Evolutionary conservation across 2,888 invertebrate genomes (phyloP), one percentile per base, ranked within the genome.

Genomic region (Ophion costatus): DNA sequence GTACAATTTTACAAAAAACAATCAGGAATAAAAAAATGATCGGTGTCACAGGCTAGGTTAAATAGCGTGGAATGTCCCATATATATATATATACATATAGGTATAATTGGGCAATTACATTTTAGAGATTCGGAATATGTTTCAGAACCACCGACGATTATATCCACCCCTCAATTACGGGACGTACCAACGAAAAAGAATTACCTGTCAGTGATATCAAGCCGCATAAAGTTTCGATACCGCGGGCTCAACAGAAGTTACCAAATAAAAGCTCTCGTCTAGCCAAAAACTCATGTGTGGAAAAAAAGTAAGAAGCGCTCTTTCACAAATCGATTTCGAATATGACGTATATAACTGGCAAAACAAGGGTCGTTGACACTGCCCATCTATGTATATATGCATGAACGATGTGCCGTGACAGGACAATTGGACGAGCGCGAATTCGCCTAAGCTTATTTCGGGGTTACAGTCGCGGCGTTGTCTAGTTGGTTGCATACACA

Each of bases 351-450:
- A 42, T 42, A 24, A 66, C 7, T 57, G n/a, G 59, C 59, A 17
- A 29, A 67, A 67, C 42, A 42, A 77, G 77, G 77, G 77, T 77
- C 77, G 67, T 77, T 77, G 77, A 77, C 67, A 77, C 57, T 33
- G 57, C 20, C 1, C 20, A 51, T 14, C 17, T 51, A 29, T 66
- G 33, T 66, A 56, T 66, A n/a, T n/a, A 33, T 51, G 59, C 42
- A 77, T 77, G 42, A 42, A 57, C 67, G 56, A 63, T 75, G 45
- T 51, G n/a, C 69, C 77, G 67, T 67, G 77, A 57, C 42, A 42
- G 17, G 57, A 77, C 7, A 77, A 57, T 77, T 42, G 57, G 24
- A n/a, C 66, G 10, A 20, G n/a, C 56, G 24, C 22, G 38, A 76
- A 24, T 63, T 10, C 57, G 56, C 24, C 7, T 29, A 38, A 56